A percentile compares a stretch with the other conserved stretches of the same genome.
Conservation (phyloP, 2,888 invertebrate species). For the Hermodice carunculata region DNA sequence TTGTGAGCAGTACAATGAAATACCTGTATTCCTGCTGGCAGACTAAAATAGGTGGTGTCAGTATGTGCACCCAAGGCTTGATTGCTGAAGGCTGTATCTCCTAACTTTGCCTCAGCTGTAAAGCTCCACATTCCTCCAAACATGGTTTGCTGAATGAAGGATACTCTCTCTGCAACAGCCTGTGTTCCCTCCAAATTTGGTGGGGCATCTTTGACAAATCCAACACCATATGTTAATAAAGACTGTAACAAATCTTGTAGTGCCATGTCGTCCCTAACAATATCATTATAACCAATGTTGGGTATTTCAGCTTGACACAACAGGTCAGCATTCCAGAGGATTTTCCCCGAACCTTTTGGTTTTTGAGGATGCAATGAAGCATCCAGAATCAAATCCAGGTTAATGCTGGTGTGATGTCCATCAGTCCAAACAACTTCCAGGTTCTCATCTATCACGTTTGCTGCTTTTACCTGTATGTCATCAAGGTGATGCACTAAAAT, state of each 20-base stretch:
- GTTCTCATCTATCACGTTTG: slow-evolving; percentile 63
- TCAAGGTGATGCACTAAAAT: slow-evolving; percentile 66
- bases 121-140: slow-evolving; percentile 84
- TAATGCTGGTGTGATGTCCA: slow-evolving; percentile 48
- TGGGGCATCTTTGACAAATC: slow-evolving; percentile 36
- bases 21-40: slow-evolving; percentile 79
- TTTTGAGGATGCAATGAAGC: not conserved
- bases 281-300: slow-evolving; percentile 36
- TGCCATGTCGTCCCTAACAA: slow-evolving; percentile 41
- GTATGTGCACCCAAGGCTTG: slow-evolving; percentile 80
- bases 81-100: slow-evolving; percentile 82
- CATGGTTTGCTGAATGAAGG: slow-evolving; percentile 73
- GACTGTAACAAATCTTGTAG: slow-evolving; percentile 41
- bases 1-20: slow-evolving; percentile 63
- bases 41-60: slow-evolving; percentile 83
- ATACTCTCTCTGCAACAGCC: slow-evolving; percentile 71
- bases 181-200: slow-evolving; percentile 72
- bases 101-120: slow-evolving; percentile 74
- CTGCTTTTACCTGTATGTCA: slow-evolving; percentile 68
- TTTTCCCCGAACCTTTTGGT: not conserved
- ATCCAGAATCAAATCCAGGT: slow-evolving; percentile 43
- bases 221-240: slow-evolving; percentile 49
- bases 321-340: slow-evolving; percentile 40
- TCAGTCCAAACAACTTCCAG: slow-evolving; percentile 73
- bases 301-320: slow-evolving; percentile 26